Percentiles rank a stretch among this genome's conserved stretches.
Evolutionary conservation across 23 tunicate species (phyloP).

Genomic region (Trididemnum miniatum): DNA sequence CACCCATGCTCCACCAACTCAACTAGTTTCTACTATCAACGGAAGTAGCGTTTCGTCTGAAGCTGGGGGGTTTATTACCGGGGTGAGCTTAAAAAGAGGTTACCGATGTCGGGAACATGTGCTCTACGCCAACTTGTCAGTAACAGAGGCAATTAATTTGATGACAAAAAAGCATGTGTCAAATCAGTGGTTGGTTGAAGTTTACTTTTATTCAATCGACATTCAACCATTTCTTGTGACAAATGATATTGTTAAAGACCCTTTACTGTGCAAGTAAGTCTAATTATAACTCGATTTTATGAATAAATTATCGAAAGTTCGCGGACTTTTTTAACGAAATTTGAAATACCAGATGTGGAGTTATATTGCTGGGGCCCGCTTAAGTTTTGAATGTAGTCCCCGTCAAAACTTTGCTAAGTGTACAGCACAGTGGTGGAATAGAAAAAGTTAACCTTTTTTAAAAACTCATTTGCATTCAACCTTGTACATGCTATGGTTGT

Average conservation of each 20-base stretch:
- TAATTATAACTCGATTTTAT: neutral
- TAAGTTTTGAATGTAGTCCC: too few species aligned
- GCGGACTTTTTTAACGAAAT: neutral
- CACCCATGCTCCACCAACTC: neutral
- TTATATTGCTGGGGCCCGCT: neutral
- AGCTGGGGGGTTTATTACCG: slow-evolving; percentile 28
- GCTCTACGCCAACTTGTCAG: neutral
- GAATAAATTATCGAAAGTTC: neutral
- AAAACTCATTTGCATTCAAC: too few species aligned
- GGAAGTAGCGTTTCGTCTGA: neutral
- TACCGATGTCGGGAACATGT: slow-evolving; percentile 21
- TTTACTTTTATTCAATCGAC: slow-evolving; percentile 38
- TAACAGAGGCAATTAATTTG: neutral
- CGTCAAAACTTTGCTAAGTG: too few species aligned
- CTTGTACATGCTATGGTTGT: too few species aligned
- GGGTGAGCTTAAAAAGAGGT: slow-evolving; percentile 51
- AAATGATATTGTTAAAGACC: slow-evolving; percentile 44
- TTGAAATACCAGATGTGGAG: neutral
- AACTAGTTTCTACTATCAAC: neutral
- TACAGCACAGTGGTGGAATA: too few species aligned
- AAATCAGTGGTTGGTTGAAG: slow-evolving; percentile 25
- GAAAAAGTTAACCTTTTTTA: too few species aligned
- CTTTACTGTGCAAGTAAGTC: slow-evolving; percentile 75
- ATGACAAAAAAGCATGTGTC: neutral
- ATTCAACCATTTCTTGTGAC: slow-evolving; percentile 77